Base-by-base conservation (phyloP, 2,888 invertebrate species). In the Euzophera pinguis region DNA sequence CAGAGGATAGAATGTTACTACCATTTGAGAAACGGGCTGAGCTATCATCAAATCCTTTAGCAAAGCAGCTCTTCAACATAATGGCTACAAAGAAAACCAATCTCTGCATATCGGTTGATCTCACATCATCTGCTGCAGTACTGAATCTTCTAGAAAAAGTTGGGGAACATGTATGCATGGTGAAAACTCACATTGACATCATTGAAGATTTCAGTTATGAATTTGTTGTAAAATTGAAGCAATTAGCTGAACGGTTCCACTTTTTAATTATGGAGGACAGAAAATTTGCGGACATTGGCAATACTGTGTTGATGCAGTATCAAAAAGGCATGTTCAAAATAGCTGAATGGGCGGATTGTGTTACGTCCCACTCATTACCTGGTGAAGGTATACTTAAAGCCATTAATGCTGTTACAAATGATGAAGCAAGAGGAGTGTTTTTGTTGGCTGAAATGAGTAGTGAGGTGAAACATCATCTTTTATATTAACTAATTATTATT, bases 201-300 rank as follows among this genome's bases (percentile, higher is more conserved):
- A 87, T 99, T 13, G 93, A 94, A 62, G 96, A 98, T 77, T 98
- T 96, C 69, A 92, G 79, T 52, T 73, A 87, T 0, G 91, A 93
- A 47, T 94, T 96, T 60, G 81, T 94, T 0, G 70, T 74, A 0
- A 83, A 91, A 51, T 81, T 99, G 8, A 91, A 92, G 63, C 81
- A 91, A 22, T 73, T 98, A 51, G 94, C 98, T 0, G 81, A 91
- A 13, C 92, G 93, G 67, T 94, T 95, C 66, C 94, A 97, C 61
- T 99, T 99, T 75, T 75, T 99, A 8, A 91, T 99, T 34, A 94
- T 99, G 91, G 99, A 99, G 85, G 99, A 99, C 75, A 92, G 99
- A 64, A 99, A 99, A 83, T 98, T 96, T 90, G 96, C 96, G 3
- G 99, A 99, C 84, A 99, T 99, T 73, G 99, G 99, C 0, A 95